Base-by-base conservation (phyloP, 2,113 vertebrate genomes). In the Phalacrocorax pelagicus region DNA sequence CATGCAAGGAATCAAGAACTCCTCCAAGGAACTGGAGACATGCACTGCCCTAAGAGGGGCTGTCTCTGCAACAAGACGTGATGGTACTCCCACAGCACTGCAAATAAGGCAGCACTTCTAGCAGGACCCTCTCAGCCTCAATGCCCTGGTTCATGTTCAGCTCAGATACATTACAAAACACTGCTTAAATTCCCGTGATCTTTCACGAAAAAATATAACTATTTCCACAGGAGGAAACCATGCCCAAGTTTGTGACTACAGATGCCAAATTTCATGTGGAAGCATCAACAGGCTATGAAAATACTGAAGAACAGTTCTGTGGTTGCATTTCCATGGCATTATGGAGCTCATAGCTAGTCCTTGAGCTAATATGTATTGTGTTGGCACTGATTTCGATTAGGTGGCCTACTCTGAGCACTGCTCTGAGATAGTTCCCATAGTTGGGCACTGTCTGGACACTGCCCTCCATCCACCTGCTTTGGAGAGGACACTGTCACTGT, bases 371-470 rank as follows among this genome's bases (percentile, higher is more conserved):
- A 62, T 12, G 55, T 36, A n/a, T 0, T 24, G 44, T 52, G 24
- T 6, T 58, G 21, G 30, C 44, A 59, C 20, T 51, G 46, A 42
- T 55, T 71, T 29, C 21, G 6, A 29, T 42, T 13, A 52, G 11
- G 22, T 29, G 67, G 12, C 4, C 23, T 59, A 54, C 0, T 0
- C 21, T n/a, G 30, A 65, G 27, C 14, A 14, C 12, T 36, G 19
- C 18, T 71, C 22, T 78, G 58, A 82, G 30, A 15, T 8, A 58
- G 49, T 9, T 52, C 51, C 34, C 16, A 27, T 11, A 70, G 17
- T 14, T 54, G 9, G 10, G 19, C 20, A n/a, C 5, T 8, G 4
- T 17, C 20, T 22, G 23, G 27, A 38, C 30, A 8, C 40, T 57
- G 13, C 4, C 20, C 16, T 83, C n/a, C 32, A 87, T 46, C 2